Evolutionary conservation across 1,140 invertebrate genomes (phyloP), one percentile per base, ranked within the genome.

Genomic region (Halyomorpha halys): DNA sequence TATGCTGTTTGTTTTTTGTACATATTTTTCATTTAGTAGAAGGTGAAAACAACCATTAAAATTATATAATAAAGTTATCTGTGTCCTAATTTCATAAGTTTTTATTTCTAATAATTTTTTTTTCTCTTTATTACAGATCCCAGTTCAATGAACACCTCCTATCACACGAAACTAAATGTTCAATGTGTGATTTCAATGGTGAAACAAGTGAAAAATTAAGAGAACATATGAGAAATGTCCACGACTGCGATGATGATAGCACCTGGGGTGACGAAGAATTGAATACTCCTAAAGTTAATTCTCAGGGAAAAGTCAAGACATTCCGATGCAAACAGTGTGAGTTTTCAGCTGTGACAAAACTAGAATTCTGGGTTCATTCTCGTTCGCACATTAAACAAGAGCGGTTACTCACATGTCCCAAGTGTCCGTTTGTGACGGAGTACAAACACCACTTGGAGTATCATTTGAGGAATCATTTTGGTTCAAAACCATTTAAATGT

Each of bases 401-500:
- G 65, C 97, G 96, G 72, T 79, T 96, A 63, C 77, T 99, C 1
- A 84, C 83, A 34, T 99, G 97, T 70, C 85, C 87, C 0, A 84
- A 89, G 69, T 99, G 97, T 73, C 88, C 90, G 0, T 99, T 99
- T 73, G 93, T 98, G 0, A 99, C 97, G 0, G 95, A 99, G 73
- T 96, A 94, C 77, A 99, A 99, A 71, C 97, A 99, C 74, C 97
- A 99, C 71, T 75, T 99, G 15, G 95, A 98, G 71, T 99, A 99
- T 72, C 97, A 98, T 74, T 80, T 97, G 69, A 80, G 92, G 9
- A 98, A 98, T 73, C 97, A 99, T 74, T 84, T 87, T 69, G 93
- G 94, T 9, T 90, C 88, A 0, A 99, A 99, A 71, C 97, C 97
- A 0, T 99, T 94, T 78, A 93, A 95, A 72, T 99, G 97, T 74